Percentiles rank a stretch among this genome's conserved stretches.
These are phyloP conservation scores for Lagopus leucura DNA, from an alignment of 2,113 vertebrate genomes.

Conservation along the genomic window DNA sequence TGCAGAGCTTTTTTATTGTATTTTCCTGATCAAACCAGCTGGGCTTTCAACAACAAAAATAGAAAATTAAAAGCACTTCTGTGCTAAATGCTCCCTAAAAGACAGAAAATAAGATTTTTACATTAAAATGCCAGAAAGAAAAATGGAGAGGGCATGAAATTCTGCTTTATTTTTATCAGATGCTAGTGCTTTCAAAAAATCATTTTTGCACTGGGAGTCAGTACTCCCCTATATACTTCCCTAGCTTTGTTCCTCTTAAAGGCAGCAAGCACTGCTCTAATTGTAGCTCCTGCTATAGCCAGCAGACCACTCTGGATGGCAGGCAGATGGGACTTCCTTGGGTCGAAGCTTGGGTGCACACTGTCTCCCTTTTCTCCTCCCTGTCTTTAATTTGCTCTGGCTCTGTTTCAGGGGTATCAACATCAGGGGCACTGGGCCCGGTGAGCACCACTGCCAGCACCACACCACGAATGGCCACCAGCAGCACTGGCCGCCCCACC, in stretches of 20 bases:
- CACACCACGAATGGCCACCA: slow-evolving; percentile 76
- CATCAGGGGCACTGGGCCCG: slow-evolving; percentile 82
- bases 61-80: slow-evolving; percentile 35
- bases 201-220: not conserved
- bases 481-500: slow-evolving; percentile 73
- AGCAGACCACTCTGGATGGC: fast-evolving
- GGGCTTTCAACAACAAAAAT: not conserved
- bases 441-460: slow-evolving; percentile 84
- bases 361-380: not conserved
- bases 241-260: not conserved
- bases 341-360: not conserved
- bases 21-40: not conserved
- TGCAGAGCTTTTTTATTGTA: not conserved
- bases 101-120: slow-evolving; percentile 42
- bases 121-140: slow-evolving; percentile 51
- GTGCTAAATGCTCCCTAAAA: slow-evolving; percentile 25
- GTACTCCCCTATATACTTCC: not conserved
- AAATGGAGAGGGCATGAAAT: slow-evolving; percentile 15
- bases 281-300: not conserved
- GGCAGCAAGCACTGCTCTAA: not conserved
- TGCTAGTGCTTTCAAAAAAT: slow-evolving; percentile 26
- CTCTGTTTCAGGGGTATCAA: slow-evolving; percentile 83
- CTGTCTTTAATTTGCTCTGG: not conserved
- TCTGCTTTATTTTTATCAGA: slow-evolving; percentile 35
- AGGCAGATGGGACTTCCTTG: not conserved